Base-by-base conservation (phyloP, 1,140 invertebrate genomes). In the Homarus americanus region DNA sequence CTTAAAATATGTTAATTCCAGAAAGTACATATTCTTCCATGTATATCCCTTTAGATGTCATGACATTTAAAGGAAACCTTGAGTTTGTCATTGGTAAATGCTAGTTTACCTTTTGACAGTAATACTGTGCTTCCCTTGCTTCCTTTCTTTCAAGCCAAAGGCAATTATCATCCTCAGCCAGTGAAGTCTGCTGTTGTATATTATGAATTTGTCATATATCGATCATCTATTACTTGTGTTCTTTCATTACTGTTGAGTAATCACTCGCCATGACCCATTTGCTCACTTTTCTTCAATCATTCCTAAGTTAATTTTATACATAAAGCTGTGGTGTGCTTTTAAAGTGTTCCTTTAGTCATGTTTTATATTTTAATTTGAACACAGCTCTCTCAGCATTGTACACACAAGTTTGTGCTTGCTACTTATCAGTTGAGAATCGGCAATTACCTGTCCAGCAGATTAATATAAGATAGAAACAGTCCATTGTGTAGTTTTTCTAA, bases 291-390 rank as follows among this genome's bases (percentile, higher is more conserved):
- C 76, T 79, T 79, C 72, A 66, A 87, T 87, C 86, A 87, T 87
- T 87, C 86, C 86, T 87, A 80, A 69, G 53, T 79, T 79, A 40
- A 79, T 87, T 87, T 87, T 87, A 87, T 87, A 87, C 76, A 78
- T 49, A 58, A 79, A 28, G 75, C 44, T 63, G 38, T 87, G 38
- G 49, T 79, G 76, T 79, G 36, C 49, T 87, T 80, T 78, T 80
- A 40, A 87, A 79, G 75, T 87, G 86, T 80, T 79, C 86, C 58
- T 87, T 87, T 87, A 87, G 86, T 87, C 86, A 87, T 87, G 75
- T 87, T 87, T 78, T 87, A 87, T 80, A 87, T 80, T 53, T 87
- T 87, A 66, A 79, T 87, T 41, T 79, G 49, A 63, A 79, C 28
- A 41, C 58, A 41, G 76, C 76, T 79, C 75, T 87, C 85, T 78